Conservation (phyloP, 1,140 invertebrate species). For the Cydia amplana region DNA sequence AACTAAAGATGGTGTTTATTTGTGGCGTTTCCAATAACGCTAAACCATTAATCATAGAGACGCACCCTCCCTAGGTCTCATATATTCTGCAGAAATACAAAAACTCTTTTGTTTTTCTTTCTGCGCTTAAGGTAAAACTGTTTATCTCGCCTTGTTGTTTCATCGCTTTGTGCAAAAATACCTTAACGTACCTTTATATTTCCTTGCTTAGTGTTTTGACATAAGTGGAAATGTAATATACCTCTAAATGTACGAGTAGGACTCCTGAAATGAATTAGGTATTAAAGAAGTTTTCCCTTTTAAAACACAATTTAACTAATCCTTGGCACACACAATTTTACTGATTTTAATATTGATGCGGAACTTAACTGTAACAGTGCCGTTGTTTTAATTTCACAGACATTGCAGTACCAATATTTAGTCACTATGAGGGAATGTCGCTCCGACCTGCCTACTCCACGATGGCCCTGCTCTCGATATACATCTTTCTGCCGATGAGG, state of each 20-base stretch:
- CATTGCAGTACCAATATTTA: constrained; percentile 65
- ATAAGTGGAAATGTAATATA: no score
- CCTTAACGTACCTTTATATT: not conserved
- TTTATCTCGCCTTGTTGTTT: constrained; percentile 46
- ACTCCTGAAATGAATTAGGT: no score
- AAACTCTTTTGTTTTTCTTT: constrained; percentile 32
- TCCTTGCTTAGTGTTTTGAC: not conserved
- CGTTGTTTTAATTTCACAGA: constrained; percentile 63
- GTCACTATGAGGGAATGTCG: constrained; percentile 70
- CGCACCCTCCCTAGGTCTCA: constrained; percentile 30
- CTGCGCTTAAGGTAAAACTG: constrained; percentile 40
- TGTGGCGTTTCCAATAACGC: constrained; percentile 27
- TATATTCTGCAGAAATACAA: constrained; percentile 30
- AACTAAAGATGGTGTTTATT: constrained; percentile 28
- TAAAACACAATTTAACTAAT: no score
- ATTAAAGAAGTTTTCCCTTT: no score
- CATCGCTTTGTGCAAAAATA: constrained; percentile 9
- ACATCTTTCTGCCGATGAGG: constrained; percentile 88
- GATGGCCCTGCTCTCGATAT: constrained; percentile 86
- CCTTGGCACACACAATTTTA: no score
- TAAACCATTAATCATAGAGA: constrained; percentile 32
- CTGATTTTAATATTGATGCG: not conserved
- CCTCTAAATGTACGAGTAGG: no score
- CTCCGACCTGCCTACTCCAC: constrained; percentile 85
- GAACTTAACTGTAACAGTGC: not conserved